These are phyloP conservation scores for Junonia oenone DNA, from an alignment of 2,888 invertebrate species.

Conservation along the genomic window DNA sequence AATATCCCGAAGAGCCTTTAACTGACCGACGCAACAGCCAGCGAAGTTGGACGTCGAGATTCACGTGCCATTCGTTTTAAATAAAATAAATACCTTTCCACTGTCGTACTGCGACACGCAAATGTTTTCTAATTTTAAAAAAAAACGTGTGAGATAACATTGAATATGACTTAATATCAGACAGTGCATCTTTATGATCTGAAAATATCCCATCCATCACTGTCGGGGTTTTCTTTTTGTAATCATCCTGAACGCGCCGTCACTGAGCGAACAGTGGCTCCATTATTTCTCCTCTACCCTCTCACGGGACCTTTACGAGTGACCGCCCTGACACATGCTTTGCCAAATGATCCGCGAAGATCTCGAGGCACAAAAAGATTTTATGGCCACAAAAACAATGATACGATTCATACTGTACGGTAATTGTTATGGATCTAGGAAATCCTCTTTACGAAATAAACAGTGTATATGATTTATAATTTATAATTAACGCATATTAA, in stretches of 20 bases:
- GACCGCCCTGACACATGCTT: slow-evolving; percentile 28
- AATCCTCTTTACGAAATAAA: background rate
- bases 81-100: background rate
- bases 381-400: background rate
- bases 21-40: slow-evolving; percentile 3
- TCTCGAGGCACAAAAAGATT: slow-evolving; percentile 16
- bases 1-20: slow-evolving; percentile 11
- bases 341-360: slow-evolving; percentile 28
- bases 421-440: background rate
- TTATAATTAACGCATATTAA: background rate
- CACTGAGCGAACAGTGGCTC: slow-evolving; percentile 20
- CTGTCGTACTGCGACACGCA: background rate
- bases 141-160: background rate
- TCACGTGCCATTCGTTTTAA: too few species aligned
- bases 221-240: slow-evolving; percentile 25
- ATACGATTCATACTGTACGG: background rate
- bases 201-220: slow-evolving; percentile 23
- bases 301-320: slow-evolving; percentile 28
- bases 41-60: slow-evolving; percentile 2
- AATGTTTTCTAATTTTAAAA: background rate
- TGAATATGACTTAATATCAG: background rate
- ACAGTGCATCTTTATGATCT: slow-evolving; percentile 9
- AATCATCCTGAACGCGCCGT: slow-evolving; percentile 18
- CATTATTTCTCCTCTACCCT: slow-evolving; percentile 23
- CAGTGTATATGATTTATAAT: background rate